These are phyloP conservation scores for Atherinomorus stipes DNA, from an alignment of 2,113 vertebrate genomes.

Conservation along the genomic window DNA sequence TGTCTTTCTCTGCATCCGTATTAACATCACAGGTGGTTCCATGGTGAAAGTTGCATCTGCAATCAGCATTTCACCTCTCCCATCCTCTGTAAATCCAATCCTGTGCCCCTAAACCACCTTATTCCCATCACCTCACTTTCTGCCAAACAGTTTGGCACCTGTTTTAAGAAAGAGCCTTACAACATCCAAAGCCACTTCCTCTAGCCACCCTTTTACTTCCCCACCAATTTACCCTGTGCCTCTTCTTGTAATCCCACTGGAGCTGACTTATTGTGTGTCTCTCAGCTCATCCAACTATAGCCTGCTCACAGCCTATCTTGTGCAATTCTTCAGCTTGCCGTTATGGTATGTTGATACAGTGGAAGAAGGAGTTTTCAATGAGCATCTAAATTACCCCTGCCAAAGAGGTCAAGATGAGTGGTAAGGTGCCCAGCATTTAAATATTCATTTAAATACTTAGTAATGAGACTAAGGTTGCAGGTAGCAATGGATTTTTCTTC, in stretches of 20 bases:
- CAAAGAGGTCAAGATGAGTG: constrained; percentile 6
- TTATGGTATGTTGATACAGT: neutral
- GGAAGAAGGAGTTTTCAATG: neutral
- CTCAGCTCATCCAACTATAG: constrained; percentile 18
- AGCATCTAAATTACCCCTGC: constrained; percentile 8
- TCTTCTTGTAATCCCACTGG: constrained; percentile 33
- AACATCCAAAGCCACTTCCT: constrained; percentile 25
- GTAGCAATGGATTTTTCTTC: neutral
- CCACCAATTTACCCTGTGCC: constrained; percentile 49
- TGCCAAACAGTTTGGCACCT: constrained; percentile 18
- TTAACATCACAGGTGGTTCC: constrained; percentile 37
- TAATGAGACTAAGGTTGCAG: too few species aligned
- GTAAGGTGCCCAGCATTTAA: neutral
- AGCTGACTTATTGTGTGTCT: constrained; percentile 47
- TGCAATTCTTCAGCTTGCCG: constrained; percentile 8
- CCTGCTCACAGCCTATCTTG: constrained; percentile 2
- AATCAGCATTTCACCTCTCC: constrained; percentile 43
- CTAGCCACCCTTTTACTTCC: constrained; percentile 27
- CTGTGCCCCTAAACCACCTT: constrained; percentile 24
- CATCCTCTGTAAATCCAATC: constrained; percentile 50
- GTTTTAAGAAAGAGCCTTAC: constrained; percentile 36
- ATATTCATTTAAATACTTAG: neutral
- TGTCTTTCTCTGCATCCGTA: constrained; percentile 38
- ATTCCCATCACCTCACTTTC: constrained; percentile 34
- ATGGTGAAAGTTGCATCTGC: constrained; percentile 34